These are phyloP conservation scores for Diachasmimorpha longicaudata DNA, from an alignment of 1,140 invertebrate genomes.

Conservation along the genomic window DNA sequence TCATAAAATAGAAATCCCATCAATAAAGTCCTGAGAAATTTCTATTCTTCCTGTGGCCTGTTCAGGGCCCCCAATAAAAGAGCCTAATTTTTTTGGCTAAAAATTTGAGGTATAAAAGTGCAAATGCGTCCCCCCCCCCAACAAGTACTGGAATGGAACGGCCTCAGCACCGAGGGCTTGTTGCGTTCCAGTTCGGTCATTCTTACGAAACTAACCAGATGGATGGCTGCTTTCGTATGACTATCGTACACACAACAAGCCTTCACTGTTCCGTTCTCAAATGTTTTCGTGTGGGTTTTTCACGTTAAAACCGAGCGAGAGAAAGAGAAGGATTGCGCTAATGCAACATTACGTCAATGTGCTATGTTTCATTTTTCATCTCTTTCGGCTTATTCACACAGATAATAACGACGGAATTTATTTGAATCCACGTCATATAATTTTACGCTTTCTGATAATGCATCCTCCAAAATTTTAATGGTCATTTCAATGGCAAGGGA, in stretches of 20 bases:
- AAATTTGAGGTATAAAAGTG: background rate
- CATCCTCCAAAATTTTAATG: background rate
- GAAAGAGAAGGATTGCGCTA: background rate
- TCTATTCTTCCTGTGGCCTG: too few relatives aligned
- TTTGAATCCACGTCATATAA: background rate
- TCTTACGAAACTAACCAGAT: constrained; percentile 33
- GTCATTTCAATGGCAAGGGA: too few relatives aligned
- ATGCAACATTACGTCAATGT: background rate
- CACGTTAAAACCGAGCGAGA: background rate
- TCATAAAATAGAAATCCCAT: too few relatives aligned
- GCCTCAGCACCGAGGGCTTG: constrained; percentile 3
- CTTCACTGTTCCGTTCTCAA: background rate
- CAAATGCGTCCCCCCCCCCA: background rate
- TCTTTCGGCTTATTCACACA: background rate
- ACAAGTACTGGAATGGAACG: constrained; percentile 18
- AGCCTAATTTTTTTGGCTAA: too few relatives aligned
- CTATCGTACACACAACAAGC: background rate
- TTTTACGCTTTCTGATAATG: background rate
- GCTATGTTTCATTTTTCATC: background rate
- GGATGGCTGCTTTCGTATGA: constrained; percentile 21
- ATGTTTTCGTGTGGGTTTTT: background rate
- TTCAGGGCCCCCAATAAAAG: too few relatives aligned
- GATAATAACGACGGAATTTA: background rate
- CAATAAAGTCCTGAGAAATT: too few relatives aligned
- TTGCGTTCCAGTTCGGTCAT: constrained; percentile 19